Percentiles rank a stretch among this genome's conserved stretches.
phyloP scores from a whole-genome alignment of 2,888 invertebrate species.

The Helicoverpa assulta region DNA sequence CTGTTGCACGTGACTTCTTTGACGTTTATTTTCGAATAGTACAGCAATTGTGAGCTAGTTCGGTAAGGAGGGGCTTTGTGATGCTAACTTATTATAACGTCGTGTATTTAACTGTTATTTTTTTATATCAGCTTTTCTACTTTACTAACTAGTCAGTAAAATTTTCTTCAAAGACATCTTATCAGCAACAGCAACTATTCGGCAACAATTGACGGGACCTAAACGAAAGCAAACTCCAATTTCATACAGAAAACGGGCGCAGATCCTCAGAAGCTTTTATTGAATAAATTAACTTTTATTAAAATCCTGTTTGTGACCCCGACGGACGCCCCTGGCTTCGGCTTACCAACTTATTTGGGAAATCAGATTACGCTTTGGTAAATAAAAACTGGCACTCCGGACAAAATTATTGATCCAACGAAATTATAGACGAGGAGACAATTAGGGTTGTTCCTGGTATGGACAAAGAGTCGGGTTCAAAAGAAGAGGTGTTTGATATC shows the following conservation, averaged over 20 bases:
- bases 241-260: slow-evolving; percentile 66
- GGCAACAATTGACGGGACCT: slow-evolving; percentile 63
- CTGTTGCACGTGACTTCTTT: slow-evolving; percentile 46
- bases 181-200: slow-evolving; percentile 45
- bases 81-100: not conserved
- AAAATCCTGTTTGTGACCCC: slow-evolving; percentile 83
- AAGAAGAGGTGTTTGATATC: not conserved
- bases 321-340: slow-evolving; percentile 66
- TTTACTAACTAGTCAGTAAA: no score
- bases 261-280: slow-evolving; percentile 80
- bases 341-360: slow-evolving; percentile 77
- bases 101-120: not conserved
- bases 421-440: slow-evolving; percentile 35
- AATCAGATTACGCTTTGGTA: slow-evolving; percentile 75
- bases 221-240: slow-evolving; percentile 71
- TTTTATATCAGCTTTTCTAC: no score
- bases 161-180: slow-evolving; percentile 8
- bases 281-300: slow-evolving; percentile 88
- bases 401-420: slow-evolving; percentile 46
- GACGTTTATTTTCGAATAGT: slow-evolving; percentile 19
- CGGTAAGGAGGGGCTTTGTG: not conserved
- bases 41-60: not conserved
- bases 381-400: slow-evolving; percentile 70
- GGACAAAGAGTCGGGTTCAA: not conserved
- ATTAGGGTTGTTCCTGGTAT: slow-evolving; percentile 36